Conservation (phyloP, 1,140 invertebrate species). For the Calliphora vicina region DNA sequence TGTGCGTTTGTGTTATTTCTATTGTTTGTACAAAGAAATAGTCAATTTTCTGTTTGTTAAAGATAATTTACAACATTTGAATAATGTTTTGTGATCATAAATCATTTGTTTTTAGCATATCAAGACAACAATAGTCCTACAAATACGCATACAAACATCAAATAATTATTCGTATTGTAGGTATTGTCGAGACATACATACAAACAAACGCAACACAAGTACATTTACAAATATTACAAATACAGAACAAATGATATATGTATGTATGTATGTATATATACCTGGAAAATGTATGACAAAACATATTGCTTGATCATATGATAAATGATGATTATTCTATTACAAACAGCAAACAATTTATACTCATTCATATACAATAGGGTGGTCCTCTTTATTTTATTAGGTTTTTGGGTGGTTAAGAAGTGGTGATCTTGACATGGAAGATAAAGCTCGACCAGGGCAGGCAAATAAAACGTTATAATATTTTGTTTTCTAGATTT, state of each 20-base stretch:
- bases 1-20: background rate
- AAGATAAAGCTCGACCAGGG: no score
- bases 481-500: no score
- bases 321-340: slow-evolving; percentile 3
- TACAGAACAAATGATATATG: no score
- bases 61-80: background rate
- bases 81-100: slow-evolving; percentile 10
- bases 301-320: slow-evolving; percentile 9
- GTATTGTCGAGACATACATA: background rate
- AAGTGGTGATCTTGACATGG: no score
- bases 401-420: no score
- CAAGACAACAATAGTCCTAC: background rate
- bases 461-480: no score
- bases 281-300: background rate
- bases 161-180: background rate
- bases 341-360: slow-evolving; percentile 16
- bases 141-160: background rate
- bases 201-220: background rate
- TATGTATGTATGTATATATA: background rate
- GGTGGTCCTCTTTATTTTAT: no score
- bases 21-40: background rate
- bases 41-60: background rate
- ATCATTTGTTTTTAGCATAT: slow-evolving; percentile 7
- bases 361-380: background rate
- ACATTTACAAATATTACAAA: background rate